These are phyloP conservation scores for Dynastes hyllus DNA, from an alignment of 2,888 invertebrate genomes.

Conservation along the genomic window DNA sequence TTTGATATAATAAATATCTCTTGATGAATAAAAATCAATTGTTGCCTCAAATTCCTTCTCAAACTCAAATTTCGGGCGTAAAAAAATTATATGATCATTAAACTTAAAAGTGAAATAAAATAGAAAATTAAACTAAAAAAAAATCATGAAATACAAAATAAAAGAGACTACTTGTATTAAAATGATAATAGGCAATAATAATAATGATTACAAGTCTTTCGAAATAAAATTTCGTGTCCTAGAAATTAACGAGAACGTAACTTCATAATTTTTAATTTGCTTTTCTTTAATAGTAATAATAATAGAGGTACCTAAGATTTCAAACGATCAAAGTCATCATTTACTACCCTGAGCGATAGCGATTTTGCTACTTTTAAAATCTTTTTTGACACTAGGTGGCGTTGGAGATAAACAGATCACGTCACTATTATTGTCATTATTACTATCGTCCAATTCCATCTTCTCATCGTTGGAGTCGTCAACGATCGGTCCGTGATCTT, in stretches of 20 bases:
- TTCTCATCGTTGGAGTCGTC: slow-evolving; percentile 60
- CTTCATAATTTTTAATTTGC: slow-evolving; percentile 1
- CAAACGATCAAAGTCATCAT: slow-evolving; percentile 61
- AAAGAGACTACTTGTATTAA: neutral
- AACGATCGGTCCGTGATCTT: slow-evolving; percentile 77
- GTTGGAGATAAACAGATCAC: slow-evolving; percentile 72
- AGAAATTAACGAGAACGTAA: slow-evolving; percentile 8
- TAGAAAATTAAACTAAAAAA: slow-evolving; percentile 5
- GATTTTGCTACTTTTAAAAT: slow-evolving; percentile 64
- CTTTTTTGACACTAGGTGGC: slow-evolving; percentile 62
- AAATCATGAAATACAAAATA: slow-evolving; percentile 18
- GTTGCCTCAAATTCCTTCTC: neutral
- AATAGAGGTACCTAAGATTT: slow-evolving; percentile 46
- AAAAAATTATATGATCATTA: neutral
- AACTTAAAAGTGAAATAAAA: slow-evolving; percentile 13
- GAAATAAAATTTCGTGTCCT: slow-evolving; percentile 22
- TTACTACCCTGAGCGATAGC: slow-evolving; percentile 61
- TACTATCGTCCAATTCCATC: slow-evolving; percentile 62
- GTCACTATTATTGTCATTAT: slow-evolving; percentile 64
- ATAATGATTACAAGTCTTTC: slow-evolving; percentile 20
- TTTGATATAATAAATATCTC: too few relatives aligned
- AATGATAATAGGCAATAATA: neutral
- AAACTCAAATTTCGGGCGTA: neutral
- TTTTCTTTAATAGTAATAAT: slow-evolving; percentile 19
- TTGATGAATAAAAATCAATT: neutral